phyloP scores from a whole-genome alignment of 2,113 vertebrate species.

The Perognathus longimembris region DNA sequence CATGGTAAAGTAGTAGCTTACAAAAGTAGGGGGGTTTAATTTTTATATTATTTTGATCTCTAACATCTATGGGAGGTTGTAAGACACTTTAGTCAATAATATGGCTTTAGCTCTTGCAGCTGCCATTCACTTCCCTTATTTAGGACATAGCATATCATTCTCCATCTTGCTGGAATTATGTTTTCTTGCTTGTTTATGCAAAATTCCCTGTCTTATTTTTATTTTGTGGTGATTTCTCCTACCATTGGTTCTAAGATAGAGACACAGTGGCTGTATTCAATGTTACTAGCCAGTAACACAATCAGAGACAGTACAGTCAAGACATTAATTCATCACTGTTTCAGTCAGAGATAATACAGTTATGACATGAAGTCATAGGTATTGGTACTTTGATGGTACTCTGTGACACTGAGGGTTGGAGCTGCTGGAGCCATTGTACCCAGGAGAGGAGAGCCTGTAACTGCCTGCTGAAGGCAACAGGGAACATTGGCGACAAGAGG shows the following conservation, averaged over 20 bases:
- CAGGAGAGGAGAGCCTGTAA: not conserved
- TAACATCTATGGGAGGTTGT: not conserved
- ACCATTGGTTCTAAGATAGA: not conserved
- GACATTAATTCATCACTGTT: not conserved
- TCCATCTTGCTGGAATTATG: not conserved
- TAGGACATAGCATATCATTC: not conserved
- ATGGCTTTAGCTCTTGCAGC: not conserved
- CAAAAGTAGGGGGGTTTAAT: not conserved
- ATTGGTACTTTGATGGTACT: not conserved
- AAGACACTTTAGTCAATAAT: not conserved
- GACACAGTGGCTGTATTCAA: not conserved
- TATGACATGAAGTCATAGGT: too few species aligned
- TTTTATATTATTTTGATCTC: conserved; percentile 2
- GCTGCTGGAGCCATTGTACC: not conserved
- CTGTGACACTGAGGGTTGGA: not conserved
- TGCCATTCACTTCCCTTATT: not conserved
- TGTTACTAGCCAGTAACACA: not conserved
- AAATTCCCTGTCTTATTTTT: too few species aligned
- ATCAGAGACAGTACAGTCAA: not conserved
- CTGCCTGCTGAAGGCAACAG: not conserved
- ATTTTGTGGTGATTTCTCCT: not conserved
- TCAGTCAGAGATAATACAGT: too few species aligned
- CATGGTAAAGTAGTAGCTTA: too few species aligned
- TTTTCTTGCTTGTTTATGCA: not conserved
- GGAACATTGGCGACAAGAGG: not conserved